Percentiles rank a stretch among this genome's conserved stretches.
These are phyloP conservation scores for Theristicus caerulescens DNA, from an alignment of 2,113 vertebrate genomes.

Conservation along the genomic window DNA sequence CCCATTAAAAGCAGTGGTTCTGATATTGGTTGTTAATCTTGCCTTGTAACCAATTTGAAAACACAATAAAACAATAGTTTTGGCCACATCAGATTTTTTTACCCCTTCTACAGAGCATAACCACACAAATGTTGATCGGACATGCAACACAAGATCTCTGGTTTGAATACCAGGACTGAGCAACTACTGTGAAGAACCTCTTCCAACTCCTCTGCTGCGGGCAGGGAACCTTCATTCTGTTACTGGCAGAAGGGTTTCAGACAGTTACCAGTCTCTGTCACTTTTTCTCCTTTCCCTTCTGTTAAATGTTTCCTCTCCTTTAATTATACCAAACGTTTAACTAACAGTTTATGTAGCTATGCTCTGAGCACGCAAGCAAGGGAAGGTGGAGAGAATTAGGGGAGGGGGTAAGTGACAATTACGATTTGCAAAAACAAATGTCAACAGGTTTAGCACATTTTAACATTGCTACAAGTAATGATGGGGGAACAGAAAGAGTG, in stretches of 20 bases:
- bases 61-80: neutral
- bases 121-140: neutral
- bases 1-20: neutral
- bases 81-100: neutral
- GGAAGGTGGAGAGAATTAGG: neutral
- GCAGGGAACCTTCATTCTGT: neutral
- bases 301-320: neutral
- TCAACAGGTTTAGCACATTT: neutral
- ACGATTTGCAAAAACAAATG: neutral
- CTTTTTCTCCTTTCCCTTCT: neutral
- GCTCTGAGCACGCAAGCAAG: neutral
- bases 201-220: neutral
- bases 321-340: neutral
- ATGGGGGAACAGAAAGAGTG: neutral
- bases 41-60: neutral
- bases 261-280: neutral
- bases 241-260: neutral
- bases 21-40: neutral
- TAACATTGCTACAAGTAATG: neutral
- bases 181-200: neutral
- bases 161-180: neutral
- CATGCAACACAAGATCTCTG: neutral
- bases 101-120: neutral
- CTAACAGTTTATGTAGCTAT: neutral
- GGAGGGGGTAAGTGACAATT: neutral